Conservation (phyloP, 2,797 vertebrate species). For the Nannoperca australis region DNA sequence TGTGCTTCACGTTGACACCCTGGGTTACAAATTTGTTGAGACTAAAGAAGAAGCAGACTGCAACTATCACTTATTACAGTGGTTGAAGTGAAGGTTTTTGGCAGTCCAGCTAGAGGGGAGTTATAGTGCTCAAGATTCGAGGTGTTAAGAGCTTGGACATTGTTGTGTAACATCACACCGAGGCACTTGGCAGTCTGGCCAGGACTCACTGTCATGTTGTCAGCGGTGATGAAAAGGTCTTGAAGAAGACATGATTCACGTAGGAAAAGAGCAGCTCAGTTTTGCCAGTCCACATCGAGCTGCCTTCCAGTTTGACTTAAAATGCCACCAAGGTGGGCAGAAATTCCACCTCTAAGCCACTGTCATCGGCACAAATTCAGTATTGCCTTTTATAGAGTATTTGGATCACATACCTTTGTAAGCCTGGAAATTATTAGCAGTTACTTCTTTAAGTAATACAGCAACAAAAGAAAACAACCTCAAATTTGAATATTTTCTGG, state of each 20-base stretch:
- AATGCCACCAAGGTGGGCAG: conserved; percentile 40
- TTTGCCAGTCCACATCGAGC: conserved; percentile 37
- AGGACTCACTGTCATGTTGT: conserved; percentile 48
- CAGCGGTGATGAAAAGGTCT: conserved; percentile 46
- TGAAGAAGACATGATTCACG: conserved; percentile 30
- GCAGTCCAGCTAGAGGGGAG: conserved; percentile 4
- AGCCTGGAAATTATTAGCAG: neutral
- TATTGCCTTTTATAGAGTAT: neutral
- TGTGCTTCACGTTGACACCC: neutral
- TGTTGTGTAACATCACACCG: conserved; percentile 46
- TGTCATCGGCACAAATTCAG: conserved; percentile 21
- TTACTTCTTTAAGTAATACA: neutral
- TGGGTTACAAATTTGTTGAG: conserved; percentile 13
- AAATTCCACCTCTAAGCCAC: conserved; percentile 24
- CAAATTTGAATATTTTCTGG: neutral
- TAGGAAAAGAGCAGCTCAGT: conserved; percentile 31
- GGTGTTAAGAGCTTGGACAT: conserved; percentile 37
- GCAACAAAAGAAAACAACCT: neutral
- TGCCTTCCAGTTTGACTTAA: conserved; percentile 31
- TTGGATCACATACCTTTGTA: neutral
- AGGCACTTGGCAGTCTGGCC: conserved; percentile 28
- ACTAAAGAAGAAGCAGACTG: neutral
- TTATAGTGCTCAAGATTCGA: conserved; percentile 13
- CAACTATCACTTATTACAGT: conserved; percentile 9
- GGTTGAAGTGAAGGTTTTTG: conserved; percentile 31